phyloP scores from a whole-genome alignment of 1,140 invertebrate species.

The Scaptodrosophila lebanonensis region DNA sequence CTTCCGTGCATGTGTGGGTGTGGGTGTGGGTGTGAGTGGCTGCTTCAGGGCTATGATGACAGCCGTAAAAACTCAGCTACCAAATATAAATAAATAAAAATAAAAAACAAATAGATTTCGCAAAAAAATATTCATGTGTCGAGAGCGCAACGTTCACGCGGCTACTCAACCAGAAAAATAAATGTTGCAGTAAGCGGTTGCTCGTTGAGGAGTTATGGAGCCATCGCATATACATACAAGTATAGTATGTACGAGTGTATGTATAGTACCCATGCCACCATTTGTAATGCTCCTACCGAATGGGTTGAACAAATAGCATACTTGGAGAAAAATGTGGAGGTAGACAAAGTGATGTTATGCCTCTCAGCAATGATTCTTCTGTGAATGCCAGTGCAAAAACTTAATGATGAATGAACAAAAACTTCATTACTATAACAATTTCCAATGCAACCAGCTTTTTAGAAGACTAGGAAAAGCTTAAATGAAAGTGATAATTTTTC shows the following conservation, averaged over 20 bases:
- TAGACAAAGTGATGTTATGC: conserved; percentile 28
- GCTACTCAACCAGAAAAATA: conserved; percentile 44
- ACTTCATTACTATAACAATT: too few relatives aligned
- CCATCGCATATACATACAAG: too few relatives aligned
- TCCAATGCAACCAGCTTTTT: too few relatives aligned
- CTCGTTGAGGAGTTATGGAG: neutral
- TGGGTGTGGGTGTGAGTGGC: too few relatives aligned
- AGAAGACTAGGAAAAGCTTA: too few relatives aligned
- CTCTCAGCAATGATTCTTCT: neutral
- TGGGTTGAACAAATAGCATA: conserved; percentile 40
- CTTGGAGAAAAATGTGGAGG: too few relatives aligned
- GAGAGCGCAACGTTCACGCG: conserved; percentile 27
- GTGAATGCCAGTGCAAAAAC: neutral
- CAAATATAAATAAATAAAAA: conserved; percentile 60
- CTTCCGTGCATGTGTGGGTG: too few relatives aligned
- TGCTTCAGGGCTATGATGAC: conserved; percentile 3
- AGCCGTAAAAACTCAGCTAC: conserved; percentile 49
- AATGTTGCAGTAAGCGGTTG: conserved; percentile 34
- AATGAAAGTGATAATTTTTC: too few relatives aligned
- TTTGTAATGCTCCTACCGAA: conserved; percentile 26
- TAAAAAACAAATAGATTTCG: conserved; percentile 55
- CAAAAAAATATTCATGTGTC: conserved; percentile 44
- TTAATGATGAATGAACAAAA: too few relatives aligned
- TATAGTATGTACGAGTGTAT: neutral
- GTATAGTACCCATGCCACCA: neutral